phyloP scores from a whole-genome alignment of 2,797 vertebrate species.

The Halcyon smyrnensis region DNA sequence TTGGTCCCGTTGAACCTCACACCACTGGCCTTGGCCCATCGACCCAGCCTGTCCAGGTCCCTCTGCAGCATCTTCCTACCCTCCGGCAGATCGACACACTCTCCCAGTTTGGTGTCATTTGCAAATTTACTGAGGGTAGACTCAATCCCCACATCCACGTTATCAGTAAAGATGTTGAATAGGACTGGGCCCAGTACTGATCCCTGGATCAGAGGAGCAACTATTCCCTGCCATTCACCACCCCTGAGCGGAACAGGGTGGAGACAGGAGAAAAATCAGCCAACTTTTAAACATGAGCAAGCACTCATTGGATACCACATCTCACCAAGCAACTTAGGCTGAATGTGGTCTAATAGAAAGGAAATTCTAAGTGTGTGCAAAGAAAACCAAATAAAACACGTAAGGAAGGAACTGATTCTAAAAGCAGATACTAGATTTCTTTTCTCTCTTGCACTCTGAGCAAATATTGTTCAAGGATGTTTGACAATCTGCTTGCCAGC shows the following conservation, averaged over 20 bases:
- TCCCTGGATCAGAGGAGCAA: background rate
- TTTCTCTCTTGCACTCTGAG: background rate
- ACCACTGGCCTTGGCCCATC: too few species aligned
- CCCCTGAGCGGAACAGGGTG: background rate
- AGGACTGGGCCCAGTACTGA: too few species aligned
- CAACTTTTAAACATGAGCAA: background rate
- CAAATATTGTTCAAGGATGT: slow-evolving; percentile 1
- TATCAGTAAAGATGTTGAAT: too few species aligned
- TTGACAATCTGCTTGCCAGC: slow-evolving; percentile 18
- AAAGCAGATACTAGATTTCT: background rate
- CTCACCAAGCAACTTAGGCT: background rate
- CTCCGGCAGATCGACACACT: too few species aligned
- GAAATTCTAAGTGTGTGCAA: background rate
- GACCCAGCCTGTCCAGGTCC: too few species aligned
- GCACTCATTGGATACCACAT: background rate
- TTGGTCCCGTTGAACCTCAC: too few species aligned
- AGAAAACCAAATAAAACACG: background rate
- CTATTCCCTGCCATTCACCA: background rate
- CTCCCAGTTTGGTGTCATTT: too few species aligned
- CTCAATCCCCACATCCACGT: too few species aligned
- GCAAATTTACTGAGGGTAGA: too few species aligned
- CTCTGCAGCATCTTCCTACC: too few species aligned
- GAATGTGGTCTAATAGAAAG: background rate
- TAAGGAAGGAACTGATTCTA: background rate
- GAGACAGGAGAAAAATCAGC: background rate